Base-by-base conservation (phyloP, 1,140 invertebrate genomes). In the Nixonia krombeini region DNA sequence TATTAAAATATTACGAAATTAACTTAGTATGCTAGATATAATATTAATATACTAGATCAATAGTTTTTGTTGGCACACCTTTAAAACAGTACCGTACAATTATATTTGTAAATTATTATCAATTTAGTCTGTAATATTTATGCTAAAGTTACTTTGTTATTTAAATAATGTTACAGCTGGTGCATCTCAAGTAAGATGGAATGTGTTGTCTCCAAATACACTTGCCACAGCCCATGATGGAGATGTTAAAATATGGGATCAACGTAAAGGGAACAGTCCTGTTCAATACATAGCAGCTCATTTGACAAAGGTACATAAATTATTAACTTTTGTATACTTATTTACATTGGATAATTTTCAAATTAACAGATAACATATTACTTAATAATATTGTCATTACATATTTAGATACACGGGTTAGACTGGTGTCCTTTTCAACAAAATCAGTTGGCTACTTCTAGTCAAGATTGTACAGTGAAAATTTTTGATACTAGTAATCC, bases 181-280 rank as follows among this genome's bases (percentile, higher is more conserved):
- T 57, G 94, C 95, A 6, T 94, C 93, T 17, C 95, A 98, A 88
- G 96, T 98, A 0, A 91, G 94, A 78, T 99, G 96, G 92, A 97
- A 97, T 82, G 90, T 92, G 74, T 88, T 96, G 21, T 92, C 91
- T 5, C 87, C 90, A 8, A 88, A 96, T 80, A 87, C 94, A 40
- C 86, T 99, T 63, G 96, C 96, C 1, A 97, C 96, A 33, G 93
- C 96, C 40, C 96, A 98, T 83, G 96, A 97, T 80, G 96, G 95
- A 9, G 96, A 98, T 85, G 90, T 98, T 5, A 92, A 96, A 82
- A 90, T 99, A 62, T 98, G 96, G 96, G 97, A 99, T 82, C 91
- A 94, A 70, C 88, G 96, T 65, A 96, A 97, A 87, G 90, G 91
- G 40, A 92, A 91, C 37, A 88, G 90, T 51, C 96, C 96, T 1